Percentiles rank a stretch among this genome's conserved stretches.
These are phyloP conservation scores for Forbesichthys agassizii DNA, from an alignment of 2,113 vertebrate genomes.

Conservation along the genomic window DNA sequence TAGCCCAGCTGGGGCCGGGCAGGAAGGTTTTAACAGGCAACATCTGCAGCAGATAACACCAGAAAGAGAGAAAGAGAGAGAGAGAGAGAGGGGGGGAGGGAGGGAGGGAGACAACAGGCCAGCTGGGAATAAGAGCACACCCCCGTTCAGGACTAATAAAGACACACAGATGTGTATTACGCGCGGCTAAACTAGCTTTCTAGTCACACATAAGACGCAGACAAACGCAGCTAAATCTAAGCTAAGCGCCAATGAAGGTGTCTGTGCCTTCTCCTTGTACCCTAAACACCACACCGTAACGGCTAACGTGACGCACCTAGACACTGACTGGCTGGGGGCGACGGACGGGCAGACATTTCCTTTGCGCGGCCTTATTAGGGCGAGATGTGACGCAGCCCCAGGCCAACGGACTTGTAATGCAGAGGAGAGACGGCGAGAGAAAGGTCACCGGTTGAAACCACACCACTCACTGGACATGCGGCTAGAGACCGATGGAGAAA, in stretches of 20 bases:
- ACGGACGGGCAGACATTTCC: slow-evolving; percentile 17
- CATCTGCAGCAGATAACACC: slow-evolving; percentile 63
- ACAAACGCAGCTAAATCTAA: not conserved
- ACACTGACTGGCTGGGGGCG: not conserved
- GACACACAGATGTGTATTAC: not conserved
- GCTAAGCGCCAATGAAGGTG: not conserved
- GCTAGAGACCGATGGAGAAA: not conserved
- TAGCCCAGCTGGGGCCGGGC: slow-evolving; percentile 75
- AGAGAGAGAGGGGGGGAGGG: too few relatives aligned
- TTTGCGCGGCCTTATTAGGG: slow-evolving; percentile 41
- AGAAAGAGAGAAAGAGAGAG: slow-evolving; percentile 25
- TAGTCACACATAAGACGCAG: not conserved
- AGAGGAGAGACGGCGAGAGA: slow-evolving; percentile 17
- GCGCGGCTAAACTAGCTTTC: too few relatives aligned
- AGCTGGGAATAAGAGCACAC: not conserved
- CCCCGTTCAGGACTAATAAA: slow-evolving; percentile 16
- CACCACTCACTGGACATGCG: not conserved
- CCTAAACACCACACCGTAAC: not conserved
- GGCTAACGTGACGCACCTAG: not conserved
- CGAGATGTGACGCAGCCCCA: slow-evolving; percentile 27
- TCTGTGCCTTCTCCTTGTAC: not conserved
- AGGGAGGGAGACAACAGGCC: not conserved
- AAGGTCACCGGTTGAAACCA: slow-evolving; percentile 39
- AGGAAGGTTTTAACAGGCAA: slow-evolving; percentile 74
- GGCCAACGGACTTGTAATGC: slow-evolving; percentile 43